Conservation (phyloP, 2,797 vertebrate species). For the Macrochelys suwanniensis region DNA sequence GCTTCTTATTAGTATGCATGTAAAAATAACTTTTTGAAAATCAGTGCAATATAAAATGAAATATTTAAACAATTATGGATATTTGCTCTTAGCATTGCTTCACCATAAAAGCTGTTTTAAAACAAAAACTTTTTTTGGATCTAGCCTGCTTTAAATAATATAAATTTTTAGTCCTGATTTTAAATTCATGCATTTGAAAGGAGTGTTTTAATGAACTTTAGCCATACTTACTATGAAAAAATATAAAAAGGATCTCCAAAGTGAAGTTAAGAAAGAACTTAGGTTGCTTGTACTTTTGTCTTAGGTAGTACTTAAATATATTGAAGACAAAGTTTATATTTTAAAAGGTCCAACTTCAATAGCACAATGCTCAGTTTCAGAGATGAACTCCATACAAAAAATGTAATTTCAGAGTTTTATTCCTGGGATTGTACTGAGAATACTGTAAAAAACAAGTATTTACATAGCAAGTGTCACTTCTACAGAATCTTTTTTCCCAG, state of each 20-base stretch:
- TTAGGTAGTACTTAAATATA: background rate
- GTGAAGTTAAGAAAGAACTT: background rate
- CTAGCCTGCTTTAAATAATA: background rate
- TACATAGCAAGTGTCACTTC: background rate
- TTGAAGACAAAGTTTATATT: background rate
- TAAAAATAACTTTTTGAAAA: background rate
- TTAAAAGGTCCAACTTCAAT: background rate
- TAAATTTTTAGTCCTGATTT: background rate
- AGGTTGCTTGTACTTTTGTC: background rate
- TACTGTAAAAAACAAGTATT: background rate
- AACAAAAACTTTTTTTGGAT: background rate
- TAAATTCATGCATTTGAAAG: background rate
- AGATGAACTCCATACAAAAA: background rate
- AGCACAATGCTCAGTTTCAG: background rate
- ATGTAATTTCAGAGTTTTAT: background rate
- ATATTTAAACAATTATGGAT: background rate
- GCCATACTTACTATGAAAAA: background rate
- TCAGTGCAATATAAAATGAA: background rate
- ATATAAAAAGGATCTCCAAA: background rate
- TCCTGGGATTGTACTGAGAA: background rate
- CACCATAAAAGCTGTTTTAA: background rate
- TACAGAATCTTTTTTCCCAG: background rate
- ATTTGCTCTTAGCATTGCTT: background rate
- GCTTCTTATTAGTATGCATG: background rate
- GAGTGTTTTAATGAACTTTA: background rate